Percentiles rank a stretch among this genome's conserved stretches.
phyloP scores from a whole-genome alignment of 2,888 invertebrate species.

The Apamea sordens region DNA sequence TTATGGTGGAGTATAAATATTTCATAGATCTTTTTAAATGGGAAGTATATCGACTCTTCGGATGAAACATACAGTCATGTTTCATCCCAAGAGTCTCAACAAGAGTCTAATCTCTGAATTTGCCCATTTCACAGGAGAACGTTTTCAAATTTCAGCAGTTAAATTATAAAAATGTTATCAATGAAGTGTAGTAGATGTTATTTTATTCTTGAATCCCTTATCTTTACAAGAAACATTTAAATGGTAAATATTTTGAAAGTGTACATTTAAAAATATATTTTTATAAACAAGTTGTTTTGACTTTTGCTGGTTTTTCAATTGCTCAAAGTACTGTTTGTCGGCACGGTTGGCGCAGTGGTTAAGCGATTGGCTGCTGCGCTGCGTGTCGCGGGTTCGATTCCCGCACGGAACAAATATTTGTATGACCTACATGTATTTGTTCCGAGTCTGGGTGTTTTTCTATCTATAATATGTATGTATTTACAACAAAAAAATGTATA shows the following conservation, averaged over 20 bases:
- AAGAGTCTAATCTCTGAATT: background rate
- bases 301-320: background rate
- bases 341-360: too few species aligned
- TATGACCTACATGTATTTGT: too few species aligned
- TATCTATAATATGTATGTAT: too few species aligned
- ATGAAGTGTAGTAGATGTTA: background rate
- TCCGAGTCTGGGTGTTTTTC: too few species aligned
- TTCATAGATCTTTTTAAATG: background rate
- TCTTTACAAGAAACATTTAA: background rate
- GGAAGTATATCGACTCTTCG: background rate
- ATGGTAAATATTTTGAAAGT: background rate
- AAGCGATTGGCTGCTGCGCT: too few species aligned
- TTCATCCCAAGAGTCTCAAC: too few species aligned
- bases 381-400: too few species aligned
- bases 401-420: too few species aligned
- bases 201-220: background rate
- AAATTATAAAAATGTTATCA: background rate
- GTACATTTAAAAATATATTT: background rate
- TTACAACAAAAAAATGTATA: too few species aligned
- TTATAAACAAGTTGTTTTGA: background rate
- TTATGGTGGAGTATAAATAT: background rate
- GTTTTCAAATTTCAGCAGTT: background rate
- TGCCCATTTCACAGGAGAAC: background rate
- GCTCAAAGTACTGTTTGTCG: too few species aligned
- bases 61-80: background rate